These are phyloP conservation scores for Pristiophorus japonicus DNA, from an alignment of 2,113 vertebrate species.

Conservation along the genomic window DNA sequence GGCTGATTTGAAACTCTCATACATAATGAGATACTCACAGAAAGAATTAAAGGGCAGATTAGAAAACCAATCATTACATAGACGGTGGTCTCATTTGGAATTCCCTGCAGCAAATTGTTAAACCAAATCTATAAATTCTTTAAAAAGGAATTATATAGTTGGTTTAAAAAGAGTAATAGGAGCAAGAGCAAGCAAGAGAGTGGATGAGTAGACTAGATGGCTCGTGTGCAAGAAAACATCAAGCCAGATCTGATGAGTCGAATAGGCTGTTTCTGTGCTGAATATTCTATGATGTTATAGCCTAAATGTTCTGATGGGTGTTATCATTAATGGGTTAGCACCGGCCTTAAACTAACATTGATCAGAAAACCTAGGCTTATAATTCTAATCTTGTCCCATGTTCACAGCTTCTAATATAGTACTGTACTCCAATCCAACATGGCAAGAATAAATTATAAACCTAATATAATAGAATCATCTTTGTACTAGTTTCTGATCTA, in stretches of 20 bases:
- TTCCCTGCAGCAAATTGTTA: background rate
- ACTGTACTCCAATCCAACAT: background rate
- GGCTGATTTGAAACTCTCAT: background rate
- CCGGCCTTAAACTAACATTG: background rate
- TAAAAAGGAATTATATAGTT: background rate
- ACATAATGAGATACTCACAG: background rate
- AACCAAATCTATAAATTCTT: background rate
- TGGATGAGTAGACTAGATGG: background rate
- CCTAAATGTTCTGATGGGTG: background rate
- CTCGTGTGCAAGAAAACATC: background rate
- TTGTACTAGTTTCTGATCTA: background rate
- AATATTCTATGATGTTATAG: background rate
- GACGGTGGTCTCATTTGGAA: background rate
- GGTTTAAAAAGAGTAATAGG: background rate
- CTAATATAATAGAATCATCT: background rate
- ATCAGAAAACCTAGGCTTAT: background rate
- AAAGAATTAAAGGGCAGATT: background rate
- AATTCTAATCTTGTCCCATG: background rate
- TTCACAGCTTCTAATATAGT: background rate
- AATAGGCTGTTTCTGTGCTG: background rate
- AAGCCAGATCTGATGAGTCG: background rate
- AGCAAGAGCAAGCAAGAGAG: background rate
- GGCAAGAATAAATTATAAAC: background rate
- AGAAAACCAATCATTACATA: background rate
- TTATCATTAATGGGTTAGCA: background rate